Evolutionary conservation across 2,888 invertebrate species (phyloP).

Genomic region (Eristalinus aeneus): DNA sequence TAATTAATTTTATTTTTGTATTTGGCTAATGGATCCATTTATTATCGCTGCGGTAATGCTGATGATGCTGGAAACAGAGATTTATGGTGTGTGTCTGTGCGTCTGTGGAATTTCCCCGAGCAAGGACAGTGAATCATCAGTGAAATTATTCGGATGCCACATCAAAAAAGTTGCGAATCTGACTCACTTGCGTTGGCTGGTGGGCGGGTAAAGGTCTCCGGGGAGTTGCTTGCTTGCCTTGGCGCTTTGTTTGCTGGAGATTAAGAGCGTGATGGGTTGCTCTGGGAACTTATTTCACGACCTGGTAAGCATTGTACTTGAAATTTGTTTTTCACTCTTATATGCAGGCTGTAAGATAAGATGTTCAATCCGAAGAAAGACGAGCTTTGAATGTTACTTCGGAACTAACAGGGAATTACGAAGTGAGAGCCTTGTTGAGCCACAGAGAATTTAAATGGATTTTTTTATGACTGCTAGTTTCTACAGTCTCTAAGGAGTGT

Average conservation of each 20-base stretch:
- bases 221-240: background rate
- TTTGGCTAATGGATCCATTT: conserved; percentile 69
- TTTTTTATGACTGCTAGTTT: no score
- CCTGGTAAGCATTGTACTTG: background rate
- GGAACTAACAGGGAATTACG: background rate
- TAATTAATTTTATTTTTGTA: conserved; percentile 70
- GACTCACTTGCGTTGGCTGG: background rate
- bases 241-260: background rate
- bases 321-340: background rate
- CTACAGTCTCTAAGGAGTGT: no score
- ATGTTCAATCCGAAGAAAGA: background rate
- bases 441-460: no score
- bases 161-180: background rate
- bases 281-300: background rate
- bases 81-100: conserved; percentile 46
- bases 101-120: conserved; percentile 37
- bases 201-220: background rate
- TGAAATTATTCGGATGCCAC: conserved; percentile 24
- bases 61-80: conserved; percentile 67
- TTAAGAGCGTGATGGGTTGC: background rate
- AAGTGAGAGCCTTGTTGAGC: background rate
- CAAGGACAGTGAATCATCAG: conserved; percentile 30
- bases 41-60: conserved; percentile 67
- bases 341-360: background rate
- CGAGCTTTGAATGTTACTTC: background rate